phyloP scores from a whole-genome alignment of 2,797 vertebrate genomes.

The Pelodytes ibericus region DNA sequence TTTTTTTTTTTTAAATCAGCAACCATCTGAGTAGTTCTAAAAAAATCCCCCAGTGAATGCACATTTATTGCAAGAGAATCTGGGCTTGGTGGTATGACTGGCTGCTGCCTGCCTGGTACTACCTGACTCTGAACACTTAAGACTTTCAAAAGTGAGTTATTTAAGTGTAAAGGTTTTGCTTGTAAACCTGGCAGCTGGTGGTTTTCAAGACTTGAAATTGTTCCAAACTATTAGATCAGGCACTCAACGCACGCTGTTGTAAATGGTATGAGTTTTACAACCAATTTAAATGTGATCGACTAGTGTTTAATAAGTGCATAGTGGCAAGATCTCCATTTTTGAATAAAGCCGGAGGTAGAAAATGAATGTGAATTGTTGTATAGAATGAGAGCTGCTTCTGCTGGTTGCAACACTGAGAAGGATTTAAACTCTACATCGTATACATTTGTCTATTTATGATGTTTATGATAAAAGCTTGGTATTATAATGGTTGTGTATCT shows the following conservation, averaged over 20 bases:
- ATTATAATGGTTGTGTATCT: constrained; percentile 50
- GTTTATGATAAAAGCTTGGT: constrained; percentile 8
- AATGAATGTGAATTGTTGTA: constrained; percentile 42
- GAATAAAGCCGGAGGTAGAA: constrained; percentile 77
- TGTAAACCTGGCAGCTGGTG: constrained; percentile 81
- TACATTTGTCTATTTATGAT: no score
- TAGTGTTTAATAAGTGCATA: constrained; percentile 88
- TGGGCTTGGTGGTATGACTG: constrained; percentile 62
- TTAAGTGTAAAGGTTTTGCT: constrained; percentile 76
- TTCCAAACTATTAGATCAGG: constrained; percentile 80
- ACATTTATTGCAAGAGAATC: constrained; percentile 80
- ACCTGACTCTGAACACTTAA: constrained; percentile 85
- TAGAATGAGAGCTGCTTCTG: no score
- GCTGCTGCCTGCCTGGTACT: constrained; percentile 81
- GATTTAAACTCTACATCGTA: no score
- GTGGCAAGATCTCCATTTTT: constrained; percentile 79
- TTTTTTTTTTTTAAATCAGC: no score
- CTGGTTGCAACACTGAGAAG: no score
- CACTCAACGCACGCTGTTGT: constrained; percentile 84
- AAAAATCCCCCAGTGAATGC: constrained; percentile 71
- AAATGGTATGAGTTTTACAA: constrained; percentile 90
- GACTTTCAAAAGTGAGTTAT: constrained; percentile 78
- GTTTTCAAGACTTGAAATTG: constrained; percentile 79
- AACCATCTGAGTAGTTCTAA: constrained; percentile 72
- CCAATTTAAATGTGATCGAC: constrained; percentile 95